Percentiles rank a stretch among this genome's conserved stretches.
Conservation (phyloP, 2,113 vertebrate genomes). For the Meriones unguiculatus region DNA sequence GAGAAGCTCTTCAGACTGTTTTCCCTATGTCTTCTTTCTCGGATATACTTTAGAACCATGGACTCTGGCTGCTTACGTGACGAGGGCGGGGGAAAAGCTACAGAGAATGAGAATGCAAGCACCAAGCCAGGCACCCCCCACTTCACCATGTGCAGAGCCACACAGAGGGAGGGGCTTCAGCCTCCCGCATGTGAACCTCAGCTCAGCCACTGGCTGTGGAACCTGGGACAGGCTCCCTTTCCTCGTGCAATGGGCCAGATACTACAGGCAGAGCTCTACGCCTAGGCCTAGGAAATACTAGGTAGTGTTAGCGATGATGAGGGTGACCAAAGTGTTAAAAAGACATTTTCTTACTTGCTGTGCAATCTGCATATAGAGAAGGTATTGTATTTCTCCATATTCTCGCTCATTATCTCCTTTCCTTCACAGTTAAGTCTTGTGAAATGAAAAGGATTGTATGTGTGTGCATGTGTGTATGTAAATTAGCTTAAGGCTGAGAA, state of each 20-base stretch:
- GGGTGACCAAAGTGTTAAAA: not conserved
- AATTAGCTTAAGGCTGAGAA: conserved; percentile 32
- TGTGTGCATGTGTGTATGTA: not conserved
- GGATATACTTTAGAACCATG: not conserved
- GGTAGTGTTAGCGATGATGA: not conserved
- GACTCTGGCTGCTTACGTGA: not conserved
- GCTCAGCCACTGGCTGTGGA: not conserved
- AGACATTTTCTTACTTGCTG: conserved; percentile 21
- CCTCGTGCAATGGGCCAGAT: not conserved
- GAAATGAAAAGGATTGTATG: not conserved
- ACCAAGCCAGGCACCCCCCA: not conserved
- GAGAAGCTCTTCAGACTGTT: not conserved
- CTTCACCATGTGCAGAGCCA: not conserved
- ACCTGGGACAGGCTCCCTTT: not conserved
- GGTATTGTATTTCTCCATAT: conserved; percentile 2
- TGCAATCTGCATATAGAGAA: not conserved
- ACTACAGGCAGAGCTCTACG: not conserved
- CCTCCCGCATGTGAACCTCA: not conserved
- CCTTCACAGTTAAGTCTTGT: conserved; percentile 32
- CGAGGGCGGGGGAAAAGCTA: not conserved
- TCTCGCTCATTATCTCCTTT: conserved; percentile 36
- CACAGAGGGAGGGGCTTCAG: not conserved
- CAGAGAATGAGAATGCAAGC: not conserved
- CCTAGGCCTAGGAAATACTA: not conserved
- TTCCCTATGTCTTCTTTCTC: not conserved